A percentile compares a stretch with the other conserved stretches of the same genome.
Evolutionary conservation across 2,113 vertebrate genomes (phyloP).

Genomic region (Rafetus swinhoei): DNA sequence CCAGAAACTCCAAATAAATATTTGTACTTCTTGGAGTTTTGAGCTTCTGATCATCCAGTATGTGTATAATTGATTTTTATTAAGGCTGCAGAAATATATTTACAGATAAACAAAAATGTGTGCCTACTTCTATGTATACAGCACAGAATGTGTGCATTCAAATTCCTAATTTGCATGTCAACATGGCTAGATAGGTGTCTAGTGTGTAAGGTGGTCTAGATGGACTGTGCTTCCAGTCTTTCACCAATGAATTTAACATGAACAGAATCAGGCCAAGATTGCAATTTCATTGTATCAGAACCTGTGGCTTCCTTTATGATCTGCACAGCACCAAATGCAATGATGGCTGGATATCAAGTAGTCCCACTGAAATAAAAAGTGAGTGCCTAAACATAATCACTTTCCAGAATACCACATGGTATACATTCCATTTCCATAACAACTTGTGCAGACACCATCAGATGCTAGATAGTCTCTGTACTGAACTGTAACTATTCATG

Average conservation of each 20-base stretch:
- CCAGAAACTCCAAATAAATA: no score
- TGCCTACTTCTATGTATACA: no score
- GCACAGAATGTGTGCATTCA: rapidly evolving
- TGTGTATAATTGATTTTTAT: no score
- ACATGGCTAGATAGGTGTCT: neutral
- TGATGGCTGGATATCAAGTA: neutral
- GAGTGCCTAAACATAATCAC: neutral
- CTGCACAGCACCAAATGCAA: neutral
- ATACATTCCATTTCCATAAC: neutral
- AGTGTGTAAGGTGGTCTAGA: neutral
- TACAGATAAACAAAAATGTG: no score
- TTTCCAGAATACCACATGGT: neutral
- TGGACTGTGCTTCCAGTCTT: neutral
- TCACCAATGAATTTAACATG: neutral
- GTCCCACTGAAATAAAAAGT: neutral
- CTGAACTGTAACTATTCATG: neutral
- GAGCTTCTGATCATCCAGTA: no score
- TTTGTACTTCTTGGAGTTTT: no score
- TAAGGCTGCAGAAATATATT: no score
- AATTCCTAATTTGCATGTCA: neutral
- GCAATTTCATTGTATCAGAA: neutral
- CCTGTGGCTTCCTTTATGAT: neutral
- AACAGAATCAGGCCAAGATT: neutral
- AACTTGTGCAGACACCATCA: neutral
- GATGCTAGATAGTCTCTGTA: neutral